Evolutionary conservation across 2,888 invertebrate genomes (phyloP).

Genomic region (Xestia sexstrigata): DNA sequence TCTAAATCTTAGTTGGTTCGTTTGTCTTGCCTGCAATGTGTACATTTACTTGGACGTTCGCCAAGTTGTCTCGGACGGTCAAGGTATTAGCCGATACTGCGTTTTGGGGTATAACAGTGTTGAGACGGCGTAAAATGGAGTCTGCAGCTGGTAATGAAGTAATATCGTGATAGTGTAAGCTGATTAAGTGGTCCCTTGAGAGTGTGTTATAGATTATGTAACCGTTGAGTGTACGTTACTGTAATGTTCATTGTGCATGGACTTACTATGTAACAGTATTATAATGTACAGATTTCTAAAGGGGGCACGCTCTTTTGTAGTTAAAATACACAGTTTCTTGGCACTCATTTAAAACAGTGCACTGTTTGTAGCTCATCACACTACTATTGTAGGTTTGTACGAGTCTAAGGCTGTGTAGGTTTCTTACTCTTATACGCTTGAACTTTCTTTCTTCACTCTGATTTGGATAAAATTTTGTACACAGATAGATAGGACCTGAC

Average conservation of each 20-base stretch:
- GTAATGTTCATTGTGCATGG: not conserved
- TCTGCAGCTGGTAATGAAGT: constrained; percentile 42
- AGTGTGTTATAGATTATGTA: constrained; percentile 6
- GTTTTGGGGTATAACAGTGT: constrained; percentile 56
- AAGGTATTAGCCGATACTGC: constrained; percentile 63
- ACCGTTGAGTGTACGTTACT: not conserved
- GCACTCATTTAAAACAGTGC: not conserved
- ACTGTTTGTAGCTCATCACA: not conserved
- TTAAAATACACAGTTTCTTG: not conserved
- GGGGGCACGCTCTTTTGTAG: not conserved
- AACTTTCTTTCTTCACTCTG: not conserved
- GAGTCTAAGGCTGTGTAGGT: no score
- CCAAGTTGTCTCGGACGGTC: constrained; percentile 65
- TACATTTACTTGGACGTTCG: constrained; percentile 66
- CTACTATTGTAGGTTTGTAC: not conserved
- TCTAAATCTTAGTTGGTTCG: constrained; percentile 69
- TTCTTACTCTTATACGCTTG: no score
- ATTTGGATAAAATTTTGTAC: not conserved
- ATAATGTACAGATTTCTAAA: not conserved
- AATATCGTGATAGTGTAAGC: constrained; percentile 19
- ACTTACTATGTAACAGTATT: not conserved
- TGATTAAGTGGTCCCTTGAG: constrained; percentile 26
- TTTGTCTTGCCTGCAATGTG: constrained; percentile 66
- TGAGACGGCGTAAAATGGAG: constrained; percentile 55
- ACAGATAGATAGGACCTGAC: not conserved